Evolutionary conservation across 2,113 vertebrate genomes (phyloP).

Genomic region (Canis aureus): DNA sequence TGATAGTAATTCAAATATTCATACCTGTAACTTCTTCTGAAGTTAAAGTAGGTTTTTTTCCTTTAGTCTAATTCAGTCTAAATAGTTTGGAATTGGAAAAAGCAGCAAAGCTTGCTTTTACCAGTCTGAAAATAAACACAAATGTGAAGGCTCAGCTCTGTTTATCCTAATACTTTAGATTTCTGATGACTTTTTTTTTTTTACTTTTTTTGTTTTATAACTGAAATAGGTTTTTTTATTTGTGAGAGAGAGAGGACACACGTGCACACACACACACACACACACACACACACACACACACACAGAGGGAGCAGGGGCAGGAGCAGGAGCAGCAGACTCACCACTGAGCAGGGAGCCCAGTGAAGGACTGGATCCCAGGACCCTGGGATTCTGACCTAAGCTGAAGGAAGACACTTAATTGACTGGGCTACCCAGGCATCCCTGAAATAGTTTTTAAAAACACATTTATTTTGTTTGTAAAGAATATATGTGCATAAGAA

Average conservation of each 20-base stretch:
- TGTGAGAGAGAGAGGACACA: too few relatives aligned
- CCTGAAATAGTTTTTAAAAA: background rate
- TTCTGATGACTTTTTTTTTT: constrained; percentile 47
- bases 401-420: too few relatives aligned
- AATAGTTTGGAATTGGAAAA: constrained; percentile 44
- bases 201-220: constrained; percentile 8
- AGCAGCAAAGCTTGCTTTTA: constrained; percentile 35
- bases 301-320: too few relatives aligned
- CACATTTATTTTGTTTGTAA: constrained; percentile 27
- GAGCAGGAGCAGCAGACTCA: too few relatives aligned
- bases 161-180: constrained; percentile 29
- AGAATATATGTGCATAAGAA: background rate
- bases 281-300: too few relatives aligned
- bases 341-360: too few relatives aligned
- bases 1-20: constrained; percentile 57
- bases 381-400: too few relatives aligned
- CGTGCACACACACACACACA: too few relatives aligned
- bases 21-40: constrained; percentile 22
- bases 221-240: background rate
- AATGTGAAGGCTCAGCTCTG: background rate
- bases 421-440: too few relatives aligned
- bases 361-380: too few relatives aligned
- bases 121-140: constrained; percentile 32
- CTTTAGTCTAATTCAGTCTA: constrained; percentile 34
- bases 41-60: constrained; percentile 4